Evolutionary conservation across 2,113 vertebrate genomes (phyloP).

Genomic region (Gadus chalcogrammus): DNA sequence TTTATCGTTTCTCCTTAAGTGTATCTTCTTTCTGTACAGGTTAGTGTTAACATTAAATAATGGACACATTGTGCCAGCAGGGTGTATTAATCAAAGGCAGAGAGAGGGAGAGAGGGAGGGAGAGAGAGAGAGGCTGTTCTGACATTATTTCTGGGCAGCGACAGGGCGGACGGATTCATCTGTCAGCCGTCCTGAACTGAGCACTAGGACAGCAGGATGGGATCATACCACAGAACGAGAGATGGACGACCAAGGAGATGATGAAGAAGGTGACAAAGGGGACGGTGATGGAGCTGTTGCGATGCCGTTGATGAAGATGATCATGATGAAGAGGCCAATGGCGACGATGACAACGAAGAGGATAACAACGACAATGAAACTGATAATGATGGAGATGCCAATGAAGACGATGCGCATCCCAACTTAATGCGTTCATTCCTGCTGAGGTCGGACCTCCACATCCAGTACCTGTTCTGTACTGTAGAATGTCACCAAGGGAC

Average conservation of each 20-base stretch:
- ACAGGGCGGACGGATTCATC: constrained; percentile 49
- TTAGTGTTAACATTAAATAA: no score
- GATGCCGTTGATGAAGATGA: constrained; percentile 1
- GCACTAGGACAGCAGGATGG: constrained; percentile 13
- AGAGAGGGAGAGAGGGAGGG: no score
- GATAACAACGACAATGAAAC: no score
- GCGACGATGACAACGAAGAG: no score
- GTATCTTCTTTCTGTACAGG: no score
- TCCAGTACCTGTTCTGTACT: no score
- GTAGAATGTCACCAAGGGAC: no score
- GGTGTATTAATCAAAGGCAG: constrained; percentile 17
- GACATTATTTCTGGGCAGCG: constrained; percentile 28
- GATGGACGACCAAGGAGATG: constrained; percentile 19
- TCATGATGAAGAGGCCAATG: neutral
- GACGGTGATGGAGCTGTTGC: neutral
- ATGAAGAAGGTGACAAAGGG: neutral
- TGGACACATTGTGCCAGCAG: neutral
- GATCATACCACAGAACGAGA: neutral
- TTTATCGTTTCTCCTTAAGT: no score
- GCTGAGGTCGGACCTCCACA: no score
- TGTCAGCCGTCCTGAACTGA: constrained; percentile 30
- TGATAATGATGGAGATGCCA: no score
- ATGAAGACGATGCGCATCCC: no score
- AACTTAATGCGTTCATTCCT: no score
- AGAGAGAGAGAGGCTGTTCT: neutral